Base-by-base conservation (phyloP, 2,888 invertebrate species). In the Pterostichus madidus region DNA sequence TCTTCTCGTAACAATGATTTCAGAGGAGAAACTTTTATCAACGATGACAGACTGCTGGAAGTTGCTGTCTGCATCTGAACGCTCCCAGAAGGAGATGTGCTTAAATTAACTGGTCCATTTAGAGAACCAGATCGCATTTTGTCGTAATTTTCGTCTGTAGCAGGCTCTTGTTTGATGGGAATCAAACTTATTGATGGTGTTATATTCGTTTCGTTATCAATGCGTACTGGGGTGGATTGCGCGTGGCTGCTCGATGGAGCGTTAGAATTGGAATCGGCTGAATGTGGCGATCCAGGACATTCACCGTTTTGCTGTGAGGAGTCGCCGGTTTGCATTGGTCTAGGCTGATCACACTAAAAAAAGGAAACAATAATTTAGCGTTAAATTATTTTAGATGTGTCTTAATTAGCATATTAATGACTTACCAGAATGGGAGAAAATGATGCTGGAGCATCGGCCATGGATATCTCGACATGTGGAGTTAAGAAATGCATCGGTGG, bases 401-500 rank as follows among this genome's bases (percentile, higher is more conserved):
- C 10, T 52, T 13, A 5, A 52, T 13, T 52, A 1, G n/a, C n/a
- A 11, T 52, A n/a, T 13, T 52, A 52, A 8, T 52, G 10, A 59
- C 39, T 35, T 88, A 90, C 90, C 87, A 92, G 91, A 31, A 91
- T 91, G 0, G 93, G 93, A 75, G 93, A 93, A 87, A 92, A 93
- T 1, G 93, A 93, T 87, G 94, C 94, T 85, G 95, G 95, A 84
- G 95, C 94, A 88, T 96, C 96, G 15, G 96, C 95, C 93, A 96
- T 96, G 53, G 96, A 96, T 89, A 97, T 97, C 91, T 97, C 97
- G 46, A 97, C 96, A 86, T 97, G 97, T 5, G 97, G 97, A 49
- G 97, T 96, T 53, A 97, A 91, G 88, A 97, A 97, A 89, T 97
- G 96, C 96, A 96, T 96, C 0, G 96, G 96, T 10, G 96, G 96